These are phyloP conservation scores for Archips crataeganus DNA, from an alignment of 2,888 invertebrate genomes.

Conservation along the genomic window DNA sequence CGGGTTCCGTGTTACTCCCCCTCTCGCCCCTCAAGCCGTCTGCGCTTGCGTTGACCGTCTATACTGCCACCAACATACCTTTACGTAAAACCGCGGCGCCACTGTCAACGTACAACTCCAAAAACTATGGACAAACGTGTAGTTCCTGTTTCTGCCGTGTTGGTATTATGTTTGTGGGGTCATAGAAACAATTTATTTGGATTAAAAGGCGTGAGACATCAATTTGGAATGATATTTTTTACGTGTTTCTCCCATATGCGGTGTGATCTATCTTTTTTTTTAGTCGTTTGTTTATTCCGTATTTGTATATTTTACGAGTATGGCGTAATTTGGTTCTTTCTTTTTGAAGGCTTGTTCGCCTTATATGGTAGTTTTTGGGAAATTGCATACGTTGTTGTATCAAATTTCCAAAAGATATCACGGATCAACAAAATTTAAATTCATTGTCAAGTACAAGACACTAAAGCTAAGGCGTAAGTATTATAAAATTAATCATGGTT, in stretches of 20 bases:
- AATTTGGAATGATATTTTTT: slow-evolving; percentile 18
- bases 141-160: background rate
- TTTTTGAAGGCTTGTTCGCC: too few relatives aligned
- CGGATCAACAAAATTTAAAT: too few relatives aligned
- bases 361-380: too few relatives aligned
- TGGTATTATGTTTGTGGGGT: slow-evolving; percentile 3
- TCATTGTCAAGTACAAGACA: too few relatives aligned
- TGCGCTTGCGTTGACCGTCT: slow-evolving; percentile 23
- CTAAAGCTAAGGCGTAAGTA: too few relatives aligned
- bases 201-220: slow-evolving; percentile 10
- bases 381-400: too few relatives aligned
- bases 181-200: slow-evolving; percentile 13
- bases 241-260: background rate
- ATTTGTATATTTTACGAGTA: background rate
- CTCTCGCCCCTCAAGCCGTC: slow-evolving; percentile 1
- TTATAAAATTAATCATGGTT: too few relatives aligned
- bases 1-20: slow-evolving; percentile 41
- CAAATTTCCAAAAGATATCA: too few relatives aligned
- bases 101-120: background rate
- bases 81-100: background rate
- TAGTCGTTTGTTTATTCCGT: background rate
- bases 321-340: too few relatives aligned
- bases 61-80: background rate
- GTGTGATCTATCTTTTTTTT: background rate
- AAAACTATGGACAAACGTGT: background rate